Evolutionary conservation across 2,113 vertebrate genomes (phyloP).

Genomic region (Camelus dromedarius): DNA sequence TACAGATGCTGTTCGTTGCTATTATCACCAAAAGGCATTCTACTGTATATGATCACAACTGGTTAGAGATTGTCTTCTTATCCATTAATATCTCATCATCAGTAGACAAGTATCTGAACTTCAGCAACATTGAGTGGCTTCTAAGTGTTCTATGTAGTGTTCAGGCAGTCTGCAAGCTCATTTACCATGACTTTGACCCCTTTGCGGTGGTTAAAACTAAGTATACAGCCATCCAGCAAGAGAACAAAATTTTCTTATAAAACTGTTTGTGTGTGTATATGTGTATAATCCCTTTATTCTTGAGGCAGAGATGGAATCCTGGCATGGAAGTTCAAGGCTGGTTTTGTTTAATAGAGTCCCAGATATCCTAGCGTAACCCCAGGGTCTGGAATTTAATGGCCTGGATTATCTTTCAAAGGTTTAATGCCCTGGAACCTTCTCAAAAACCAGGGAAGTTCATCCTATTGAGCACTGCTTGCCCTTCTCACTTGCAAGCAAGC

Average conservation of each 20-base stretch:
- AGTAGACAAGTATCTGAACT: background rate
- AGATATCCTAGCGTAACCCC: constrained; percentile 54
- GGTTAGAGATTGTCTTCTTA: constrained; percentile 24
- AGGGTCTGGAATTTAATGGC: constrained; percentile 56
- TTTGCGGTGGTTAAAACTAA: constrained; percentile 7
- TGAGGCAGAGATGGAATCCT: constrained; percentile 12
- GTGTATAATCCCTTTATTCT: background rate
- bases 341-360: constrained; percentile 53
- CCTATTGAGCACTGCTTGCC: background rate
- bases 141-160: background rate
- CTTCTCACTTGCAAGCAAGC: constrained; percentile 14
- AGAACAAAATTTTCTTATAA: constrained; percentile 66
- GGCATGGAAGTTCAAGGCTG: background rate
- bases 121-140: background rate
- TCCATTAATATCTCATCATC: background rate
- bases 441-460: constrained; percentile 42
- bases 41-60: background rate
- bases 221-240: constrained; percentile 39
- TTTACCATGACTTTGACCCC: background rate
- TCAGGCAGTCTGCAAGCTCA: background rate
- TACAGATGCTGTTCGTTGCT: background rate
- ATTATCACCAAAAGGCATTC: background rate
- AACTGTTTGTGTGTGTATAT: background rate
- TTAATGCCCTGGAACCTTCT: constrained; percentile 14
- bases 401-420: constrained; percentile 66